These are phyloP conservation scores for Dromaius novaehollandiae DNA, from an alignment of 2,113 vertebrate genomes.

Conservation along the genomic window DNA sequence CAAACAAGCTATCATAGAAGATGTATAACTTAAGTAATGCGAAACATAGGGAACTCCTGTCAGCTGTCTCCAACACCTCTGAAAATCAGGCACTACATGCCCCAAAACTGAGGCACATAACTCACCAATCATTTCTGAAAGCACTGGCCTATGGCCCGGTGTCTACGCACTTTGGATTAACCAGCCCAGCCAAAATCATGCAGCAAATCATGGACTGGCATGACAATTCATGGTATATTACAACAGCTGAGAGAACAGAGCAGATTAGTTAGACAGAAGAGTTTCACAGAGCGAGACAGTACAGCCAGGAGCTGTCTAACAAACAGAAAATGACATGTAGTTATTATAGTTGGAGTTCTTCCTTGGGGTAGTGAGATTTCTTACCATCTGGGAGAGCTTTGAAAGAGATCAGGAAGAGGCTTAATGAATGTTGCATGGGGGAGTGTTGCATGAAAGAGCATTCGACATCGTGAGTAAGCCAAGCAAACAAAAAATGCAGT, in stretches of 20 bases:
- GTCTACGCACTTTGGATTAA: neutral
- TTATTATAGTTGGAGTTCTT: neutral
- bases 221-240: neutral
- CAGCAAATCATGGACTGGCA: neutral
- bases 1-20: neutral
- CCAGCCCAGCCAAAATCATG: neutral
- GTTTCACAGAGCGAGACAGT: neutral
- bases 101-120: neutral
- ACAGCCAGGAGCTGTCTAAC: neutral
- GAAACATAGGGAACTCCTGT: neutral
- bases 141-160: neutral
- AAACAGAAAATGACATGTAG: neutral
- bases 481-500: neutral
- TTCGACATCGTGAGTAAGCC: neutral
- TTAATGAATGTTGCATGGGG: neutral
- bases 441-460: neutral
- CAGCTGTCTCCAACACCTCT: conserved; percentile 11
- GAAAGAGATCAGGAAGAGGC: neutral
- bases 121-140: conserved; percentile 18
- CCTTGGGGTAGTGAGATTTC: neutral
- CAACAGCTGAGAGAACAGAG: neutral
- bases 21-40: neutral
- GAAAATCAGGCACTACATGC: conserved; percentile 14
- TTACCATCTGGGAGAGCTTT: conserved; percentile 5
- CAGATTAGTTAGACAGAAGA: neutral